Percentiles rank a stretch among this genome's conserved stretches.
These are phyloP conservation scores for Netelia melanura DNA, from an alignment of 2,888 invertebrate species.

Conservation along the genomic window DNA sequence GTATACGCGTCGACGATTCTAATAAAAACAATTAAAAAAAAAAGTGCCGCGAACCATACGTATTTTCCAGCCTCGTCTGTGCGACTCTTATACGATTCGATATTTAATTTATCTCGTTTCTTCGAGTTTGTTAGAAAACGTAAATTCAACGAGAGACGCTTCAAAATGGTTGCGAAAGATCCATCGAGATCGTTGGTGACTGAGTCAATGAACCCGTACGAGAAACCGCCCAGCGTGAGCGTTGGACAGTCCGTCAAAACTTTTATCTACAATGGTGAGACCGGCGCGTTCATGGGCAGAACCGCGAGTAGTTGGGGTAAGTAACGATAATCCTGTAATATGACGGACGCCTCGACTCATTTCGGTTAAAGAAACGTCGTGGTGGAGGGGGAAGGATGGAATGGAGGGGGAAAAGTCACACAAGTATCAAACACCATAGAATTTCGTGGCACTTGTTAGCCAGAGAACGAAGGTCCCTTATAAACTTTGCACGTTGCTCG, in stretches of 20 bases:
- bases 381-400: not conserved
- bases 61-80: slow-evolving; percentile 18
- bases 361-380: not conserved
- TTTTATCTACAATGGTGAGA: slow-evolving; percentile 87
- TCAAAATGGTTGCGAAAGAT: slow-evolving; percentile 86
- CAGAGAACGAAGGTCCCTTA: not conserved
- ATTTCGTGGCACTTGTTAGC: not conserved
- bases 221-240: slow-evolving; percentile 84
- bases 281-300: slow-evolving; percentile 87
- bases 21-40: slow-evolving; percentile 11
- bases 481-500: not conserved
- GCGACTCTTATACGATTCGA: slow-evolving; percentile 17
- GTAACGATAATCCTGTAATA: slow-evolving; percentile 70
- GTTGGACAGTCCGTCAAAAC: slow-evolving; percentile 81
- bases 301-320: slow-evolving; percentile 88
- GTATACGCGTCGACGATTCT: not conserved
- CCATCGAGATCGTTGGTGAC: slow-evolving; percentile 80
- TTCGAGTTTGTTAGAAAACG: slow-evolving; percentile 10
- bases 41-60: slow-evolving; percentile 23
- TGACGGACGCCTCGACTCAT: slow-evolving; percentile 5
- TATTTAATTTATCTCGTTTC: not conserved
- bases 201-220: slow-evolving; percentile 86
- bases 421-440: not conserved
- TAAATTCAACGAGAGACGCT: slow-evolving; percentile 11
- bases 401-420: too few species aligned